phyloP scores from a whole-genome alignment of 2,113 vertebrate species.

The Engystomops pustulosus region DNA sequence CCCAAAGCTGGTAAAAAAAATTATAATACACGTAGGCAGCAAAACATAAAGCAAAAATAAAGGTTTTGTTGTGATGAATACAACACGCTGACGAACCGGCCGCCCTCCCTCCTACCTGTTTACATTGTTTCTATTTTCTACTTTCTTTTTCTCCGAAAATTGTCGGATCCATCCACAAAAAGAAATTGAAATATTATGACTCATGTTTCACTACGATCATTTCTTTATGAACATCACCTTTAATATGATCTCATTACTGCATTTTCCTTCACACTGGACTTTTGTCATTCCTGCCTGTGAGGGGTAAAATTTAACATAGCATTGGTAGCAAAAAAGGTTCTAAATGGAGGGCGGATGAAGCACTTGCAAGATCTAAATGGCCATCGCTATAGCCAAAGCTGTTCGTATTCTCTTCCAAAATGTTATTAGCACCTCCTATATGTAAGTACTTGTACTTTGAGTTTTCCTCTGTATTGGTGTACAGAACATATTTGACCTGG shows the following conservation, averaged over 20 bases:
- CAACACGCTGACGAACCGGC: neutral
- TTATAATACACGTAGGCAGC: neutral
- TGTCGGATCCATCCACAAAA: too few relatives aligned
- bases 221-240: neutral
- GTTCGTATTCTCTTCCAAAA: too few relatives aligned
- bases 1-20: neutral
- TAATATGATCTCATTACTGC: neutral
- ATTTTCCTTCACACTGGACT: neutral
- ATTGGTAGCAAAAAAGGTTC: too few relatives aligned
- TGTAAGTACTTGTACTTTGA: too few relatives aligned
- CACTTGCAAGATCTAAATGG: too few relatives aligned
- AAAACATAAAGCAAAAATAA: neutral
- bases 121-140: neutral
- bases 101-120: neutral
- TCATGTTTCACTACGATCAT: neutral
- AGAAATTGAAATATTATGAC: too few relatives aligned
- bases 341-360: too few relatives aligned
- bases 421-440: too few relatives aligned
- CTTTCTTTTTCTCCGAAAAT: conserved; percentile 10
- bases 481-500: too few relatives aligned
- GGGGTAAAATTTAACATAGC: too few relatives aligned
- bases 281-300: neutral
- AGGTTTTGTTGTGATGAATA: neutral
- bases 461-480: too few relatives aligned
- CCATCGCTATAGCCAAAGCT: too few relatives aligned